phyloP scores from a whole-genome alignment of 2,113 vertebrate species.

The Willisornis vidua region DNA sequence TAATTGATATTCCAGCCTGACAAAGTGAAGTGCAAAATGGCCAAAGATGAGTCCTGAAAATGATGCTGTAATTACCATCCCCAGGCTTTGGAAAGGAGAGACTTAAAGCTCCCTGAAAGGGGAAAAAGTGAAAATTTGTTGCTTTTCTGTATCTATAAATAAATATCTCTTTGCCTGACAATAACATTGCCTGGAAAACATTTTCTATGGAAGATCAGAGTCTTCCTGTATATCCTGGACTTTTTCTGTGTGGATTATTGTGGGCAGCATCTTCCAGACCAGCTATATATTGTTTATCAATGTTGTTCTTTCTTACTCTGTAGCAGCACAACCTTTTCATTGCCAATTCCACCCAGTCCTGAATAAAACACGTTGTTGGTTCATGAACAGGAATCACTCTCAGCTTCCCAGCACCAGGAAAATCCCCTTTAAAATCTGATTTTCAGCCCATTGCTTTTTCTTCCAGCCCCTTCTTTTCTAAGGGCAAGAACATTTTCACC shows the following conservation, averaged over 20 bases:
- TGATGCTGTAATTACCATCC: neutral
- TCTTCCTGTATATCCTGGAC: neutral
- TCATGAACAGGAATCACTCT: neutral
- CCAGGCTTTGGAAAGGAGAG: neutral
- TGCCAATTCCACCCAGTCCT: neutral
- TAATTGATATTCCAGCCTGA: slow-evolving; percentile 48
- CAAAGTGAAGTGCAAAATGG: slow-evolving; percentile 22
- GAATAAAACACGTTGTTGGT: neutral
- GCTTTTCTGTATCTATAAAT: rapidly evolving
- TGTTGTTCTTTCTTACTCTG: neutral
- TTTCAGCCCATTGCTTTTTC: neutral
- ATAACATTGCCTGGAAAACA: neutral
- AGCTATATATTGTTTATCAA: neutral
- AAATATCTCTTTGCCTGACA: neutral
- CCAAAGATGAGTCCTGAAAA: neutral
- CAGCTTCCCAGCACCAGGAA: neutral
- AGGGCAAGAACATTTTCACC: neutral
- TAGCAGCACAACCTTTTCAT: neutral
- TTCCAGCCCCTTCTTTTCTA: neutral
- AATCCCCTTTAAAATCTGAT: neutral
- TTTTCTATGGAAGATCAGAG: neutral
- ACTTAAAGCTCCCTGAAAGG: neutral
- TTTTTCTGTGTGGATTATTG: neutral
- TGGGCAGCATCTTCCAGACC: neutral
- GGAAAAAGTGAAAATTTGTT: neutral